Base-by-base conservation (phyloP, 1,140 invertebrate species). In the Hylaeus volcanicus region DNA sequence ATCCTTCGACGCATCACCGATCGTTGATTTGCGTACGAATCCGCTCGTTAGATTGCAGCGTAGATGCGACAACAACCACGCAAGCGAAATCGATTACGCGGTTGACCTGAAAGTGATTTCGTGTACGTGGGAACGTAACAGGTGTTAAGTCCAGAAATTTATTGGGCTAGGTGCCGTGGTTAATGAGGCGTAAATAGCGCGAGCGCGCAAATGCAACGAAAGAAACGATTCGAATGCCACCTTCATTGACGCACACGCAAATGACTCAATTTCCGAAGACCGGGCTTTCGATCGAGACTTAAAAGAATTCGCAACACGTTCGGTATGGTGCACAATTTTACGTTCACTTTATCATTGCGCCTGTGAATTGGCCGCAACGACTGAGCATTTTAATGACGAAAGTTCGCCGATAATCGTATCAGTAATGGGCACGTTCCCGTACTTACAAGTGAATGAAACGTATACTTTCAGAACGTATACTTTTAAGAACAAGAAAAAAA, bases 161-260 rank as follows among this genome's bases (percentile, higher is more conserved):
- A 60, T 65, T 26, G 43, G n/a, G 41, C 70, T 41, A n/a, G 39
- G 4, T 37, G 56, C 5, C n/a, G 14, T 37, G 58, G 48, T 80
- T 68, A 74, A 63, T n/a, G 71, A 75, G 58, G n/a, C 53, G 45
- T 26, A 71, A 83, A 78, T 66, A 53, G 43, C 63, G 41, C 3
- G 53, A n/a, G 14, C 51, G 51, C 11, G 11, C 51, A 9, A 48
- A 51, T 74, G 14, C 70, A 65, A 70, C 58, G 37, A 39, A 74
- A 43, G 64, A 53, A 74, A 74, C 14, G 12, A 79, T 73, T 12
- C 77, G 66, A 81, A 4, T 2, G n/a, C 55, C 15, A 5, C 39
- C 14, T 12, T 39, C 39, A n/a, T 53, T 5, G 26, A 6, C n/a
- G 26, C 37, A 4, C 5, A 43, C 0, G 8, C 12, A 3, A 68